phyloP scores from a whole-genome alignment of 2,888 invertebrate species.

The Dicranocentrus wangi region DNA sequence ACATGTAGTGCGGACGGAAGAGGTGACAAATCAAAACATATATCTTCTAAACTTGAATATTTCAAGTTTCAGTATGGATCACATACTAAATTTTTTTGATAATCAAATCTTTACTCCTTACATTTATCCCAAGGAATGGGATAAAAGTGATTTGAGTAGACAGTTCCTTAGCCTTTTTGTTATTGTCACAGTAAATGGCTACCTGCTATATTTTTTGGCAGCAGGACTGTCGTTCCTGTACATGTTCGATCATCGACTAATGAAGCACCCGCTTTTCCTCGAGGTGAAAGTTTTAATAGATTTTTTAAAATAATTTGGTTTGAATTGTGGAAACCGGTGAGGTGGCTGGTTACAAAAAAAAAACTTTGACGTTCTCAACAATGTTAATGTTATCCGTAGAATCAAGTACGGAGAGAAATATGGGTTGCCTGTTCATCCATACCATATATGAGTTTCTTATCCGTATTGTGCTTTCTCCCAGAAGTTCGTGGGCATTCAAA shows the following conservation, averaged over 20 bases:
- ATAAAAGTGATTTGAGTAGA: slow-evolving; percentile 58
- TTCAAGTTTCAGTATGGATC: slow-evolving; percentile 59
- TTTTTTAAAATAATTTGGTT: too few relatives aligned
- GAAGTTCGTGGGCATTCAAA: slow-evolving; percentile 71
- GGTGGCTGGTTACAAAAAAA: neutral
- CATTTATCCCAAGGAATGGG: slow-evolving; percentile 63
- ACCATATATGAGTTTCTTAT: slow-evolving; percentile 68
- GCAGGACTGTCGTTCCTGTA: slow-evolving; percentile 67
- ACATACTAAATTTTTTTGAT: slow-evolving; percentile 57
- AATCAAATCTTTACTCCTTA: slow-evolving; percentile 63
- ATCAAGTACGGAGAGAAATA: slow-evolving; percentile 70
- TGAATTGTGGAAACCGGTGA: too few relatives aligned
- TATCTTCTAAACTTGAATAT: neutral
- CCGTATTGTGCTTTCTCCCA: slow-evolving; percentile 65
- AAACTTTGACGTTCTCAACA: too few relatives aligned
- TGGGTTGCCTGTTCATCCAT: slow-evolving; percentile 57
- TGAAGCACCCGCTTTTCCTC: slow-evolving; percentile 70
- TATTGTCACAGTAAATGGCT: slow-evolving; percentile 63
- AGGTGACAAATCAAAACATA: too few relatives aligned
- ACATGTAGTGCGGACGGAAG: too few relatives aligned
- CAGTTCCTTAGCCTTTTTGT: slow-evolving; percentile 67
- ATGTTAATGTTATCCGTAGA: slow-evolving; percentile 54
- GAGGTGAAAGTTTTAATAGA: too few relatives aligned
- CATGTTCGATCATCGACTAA: slow-evolving; percentile 68
- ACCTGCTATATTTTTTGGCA: slow-evolving; percentile 67